Evolutionary conservation across 1,140 invertebrate species (phyloP), one percentile per base, ranked within the genome.

Genomic region (Bombus huntii): DNA sequence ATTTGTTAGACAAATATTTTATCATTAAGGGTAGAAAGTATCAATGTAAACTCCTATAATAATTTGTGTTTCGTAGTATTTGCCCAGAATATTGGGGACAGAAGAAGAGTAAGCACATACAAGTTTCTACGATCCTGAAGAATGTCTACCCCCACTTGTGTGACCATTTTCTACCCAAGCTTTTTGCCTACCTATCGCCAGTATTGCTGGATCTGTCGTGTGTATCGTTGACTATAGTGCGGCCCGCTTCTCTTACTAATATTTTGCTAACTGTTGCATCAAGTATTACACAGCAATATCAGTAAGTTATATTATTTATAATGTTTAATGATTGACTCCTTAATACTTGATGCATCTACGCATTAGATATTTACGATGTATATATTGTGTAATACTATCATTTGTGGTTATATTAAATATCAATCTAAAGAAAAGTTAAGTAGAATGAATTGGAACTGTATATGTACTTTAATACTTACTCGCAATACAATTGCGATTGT

Each of bases 41-140:
- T 39, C 3, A 6, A 28, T 28, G 22, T 12, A 25, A 12, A 28
- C 10, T 70, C 5, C 22, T 37, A 3, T 22, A 34, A 18, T 68
- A n/a, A 25, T 42, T 13, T n/a, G n/a, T 15, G 2, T n/a, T 6
- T n/a, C 6, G 13, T 42, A 28, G 28, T 42, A 28, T 42, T n/a
- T 72, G 1, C 6, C 4, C 10, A 13, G 37, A 13, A 71, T 13
- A 2, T 71, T 5, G 12, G 25, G 34, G 34, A 47, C 25, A 8
- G 31, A 13, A 37, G 22, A 22, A 39, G 44, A 81, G 42, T 28
- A 22, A 53, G 53, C 37, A 31, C 25, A 62, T 62, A 13, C 12
- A 12, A n/a, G 28, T 82, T 72, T 44, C 10, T 57, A 90, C 88
- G 79, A 22, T 42, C 84, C 88, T 90, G 88, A 44, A 22, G 18